phyloP scores from a whole-genome alignment of 2,888 invertebrate genomes.

The Vanessa cardui region DNA sequence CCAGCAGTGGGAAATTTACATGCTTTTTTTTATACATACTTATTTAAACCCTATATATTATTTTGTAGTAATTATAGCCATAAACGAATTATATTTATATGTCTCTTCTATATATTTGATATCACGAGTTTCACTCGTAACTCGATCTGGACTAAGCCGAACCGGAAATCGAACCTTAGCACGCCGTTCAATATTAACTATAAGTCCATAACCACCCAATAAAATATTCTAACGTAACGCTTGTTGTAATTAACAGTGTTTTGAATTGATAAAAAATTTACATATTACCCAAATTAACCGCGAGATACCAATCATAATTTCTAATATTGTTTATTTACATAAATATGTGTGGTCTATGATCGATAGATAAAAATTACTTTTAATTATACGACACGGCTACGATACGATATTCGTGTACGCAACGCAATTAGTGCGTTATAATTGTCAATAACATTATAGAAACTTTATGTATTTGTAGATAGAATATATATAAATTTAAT shows the following conservation, averaged over 20 bases:
- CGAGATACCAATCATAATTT: constrained; percentile 45
- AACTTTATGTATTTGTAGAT: no score
- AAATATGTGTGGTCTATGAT: constrained; percentile 32
- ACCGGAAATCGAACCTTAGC: constrained; percentile 33
- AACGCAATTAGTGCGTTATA: neutral
- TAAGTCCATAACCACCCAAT: constrained; percentile 38
- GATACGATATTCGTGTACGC: constrained; percentile 2
- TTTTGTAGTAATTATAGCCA: no score
- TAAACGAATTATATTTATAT: constrained; percentile 21
- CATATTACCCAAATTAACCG: constrained; percentile 43
- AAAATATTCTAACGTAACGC: constrained; percentile 34
- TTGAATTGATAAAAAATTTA: constrained; percentile 40
- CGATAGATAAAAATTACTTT: constrained; percentile 12
- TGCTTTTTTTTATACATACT: no score
- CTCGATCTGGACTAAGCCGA: constrained; percentile 16
- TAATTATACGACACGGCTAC: constrained; percentile 19
- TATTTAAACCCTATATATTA: no score
- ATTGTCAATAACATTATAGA: no score
- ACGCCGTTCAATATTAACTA: constrained; percentile 23
- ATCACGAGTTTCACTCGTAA: constrained; percentile 20
- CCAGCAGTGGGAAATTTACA: no score
- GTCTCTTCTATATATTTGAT: constrained; percentile 15
- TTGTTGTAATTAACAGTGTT: constrained; percentile 16
- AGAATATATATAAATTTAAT: no score
- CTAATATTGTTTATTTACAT: constrained; percentile 45